Percentiles rank a stretch among this genome's conserved stretches.
These are phyloP conservation scores for Tragelaphus imberbis DNA, from an alignment of 2,113 vertebrate species.

Conservation along the genomic window DNA sequence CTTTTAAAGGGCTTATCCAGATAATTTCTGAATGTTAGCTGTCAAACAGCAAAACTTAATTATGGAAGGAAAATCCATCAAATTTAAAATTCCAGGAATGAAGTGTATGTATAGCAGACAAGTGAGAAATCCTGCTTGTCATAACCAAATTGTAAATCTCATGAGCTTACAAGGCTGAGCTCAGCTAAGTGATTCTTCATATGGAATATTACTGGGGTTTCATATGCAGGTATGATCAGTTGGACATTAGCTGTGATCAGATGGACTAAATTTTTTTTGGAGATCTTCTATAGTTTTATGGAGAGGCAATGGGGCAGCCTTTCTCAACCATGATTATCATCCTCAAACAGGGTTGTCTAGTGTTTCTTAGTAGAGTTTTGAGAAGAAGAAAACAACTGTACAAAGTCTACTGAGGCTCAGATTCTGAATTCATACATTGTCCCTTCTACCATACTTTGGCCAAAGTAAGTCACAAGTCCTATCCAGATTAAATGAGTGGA, in stretches of 20 bases:
- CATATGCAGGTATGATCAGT: background rate
- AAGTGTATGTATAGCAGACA: background rate
- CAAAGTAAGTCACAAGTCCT: background rate
- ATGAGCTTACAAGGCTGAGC: background rate
- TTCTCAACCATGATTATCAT: background rate
- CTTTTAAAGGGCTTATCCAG: background rate
- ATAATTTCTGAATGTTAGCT: background rate
- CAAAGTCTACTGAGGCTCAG: background rate
- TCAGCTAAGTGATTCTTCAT: background rate
- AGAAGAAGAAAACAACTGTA: background rate
- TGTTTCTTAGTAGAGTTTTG: background rate
- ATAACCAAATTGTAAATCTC: background rate
- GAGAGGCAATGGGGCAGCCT: background rate
- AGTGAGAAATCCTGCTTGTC: background rate
- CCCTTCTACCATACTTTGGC: background rate
- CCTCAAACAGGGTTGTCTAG: rapidly evolving
- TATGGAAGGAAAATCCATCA: background rate
- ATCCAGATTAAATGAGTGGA: background rate
- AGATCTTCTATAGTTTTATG: background rate
- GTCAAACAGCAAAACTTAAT: background rate
- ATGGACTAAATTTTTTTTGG: background rate
- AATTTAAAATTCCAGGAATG: background rate
- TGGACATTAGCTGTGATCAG: background rate
- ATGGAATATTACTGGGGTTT: background rate
- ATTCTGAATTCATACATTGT: background rate